Percentiles rank a stretch among this genome's conserved stretches.
Evolutionary conservation across 2,113 vertebrate genomes (phyloP).

Genomic region (Columba janthina): DNA sequence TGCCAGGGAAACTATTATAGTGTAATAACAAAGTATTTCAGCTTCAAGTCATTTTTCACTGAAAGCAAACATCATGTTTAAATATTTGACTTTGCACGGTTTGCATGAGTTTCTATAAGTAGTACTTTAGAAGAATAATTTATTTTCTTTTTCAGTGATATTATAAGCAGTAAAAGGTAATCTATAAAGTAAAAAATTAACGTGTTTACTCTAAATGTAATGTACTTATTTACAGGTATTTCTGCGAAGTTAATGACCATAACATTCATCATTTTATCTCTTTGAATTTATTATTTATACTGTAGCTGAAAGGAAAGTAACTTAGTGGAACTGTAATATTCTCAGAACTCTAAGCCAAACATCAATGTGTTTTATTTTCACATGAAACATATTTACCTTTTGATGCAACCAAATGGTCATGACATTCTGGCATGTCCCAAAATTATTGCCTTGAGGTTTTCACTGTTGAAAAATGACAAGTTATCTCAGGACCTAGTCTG

Average conservation of each 20-base stretch:
- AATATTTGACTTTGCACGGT: not conserved
- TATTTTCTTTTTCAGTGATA: not conserved
- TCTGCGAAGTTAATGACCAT: not conserved
- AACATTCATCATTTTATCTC: not conserved
- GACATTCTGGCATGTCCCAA: not conserved
- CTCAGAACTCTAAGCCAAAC: not conserved
- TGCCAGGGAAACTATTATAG: not conserved
- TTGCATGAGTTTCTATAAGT: not conserved
- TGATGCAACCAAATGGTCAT: not conserved
- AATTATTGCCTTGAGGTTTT: not conserved
- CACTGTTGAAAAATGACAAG: not conserved
- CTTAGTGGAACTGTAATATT: not conserved
- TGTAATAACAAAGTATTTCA: not conserved
- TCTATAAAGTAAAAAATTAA: not conserved
- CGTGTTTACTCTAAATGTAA: not conserved
- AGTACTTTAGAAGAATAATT: not conserved
- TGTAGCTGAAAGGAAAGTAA: not conserved
- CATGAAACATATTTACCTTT: fast-evolving
- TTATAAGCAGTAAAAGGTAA: not conserved
- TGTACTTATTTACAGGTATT: not conserved
- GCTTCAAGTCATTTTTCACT: not conserved
- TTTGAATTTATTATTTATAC: not conserved
- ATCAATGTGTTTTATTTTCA: not conserved
- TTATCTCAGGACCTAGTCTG: not conserved
- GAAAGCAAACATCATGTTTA: not conserved